Conservation (phyloP, 2,113 vertebrate species). For the Ivindomyrus marchei region DNA sequence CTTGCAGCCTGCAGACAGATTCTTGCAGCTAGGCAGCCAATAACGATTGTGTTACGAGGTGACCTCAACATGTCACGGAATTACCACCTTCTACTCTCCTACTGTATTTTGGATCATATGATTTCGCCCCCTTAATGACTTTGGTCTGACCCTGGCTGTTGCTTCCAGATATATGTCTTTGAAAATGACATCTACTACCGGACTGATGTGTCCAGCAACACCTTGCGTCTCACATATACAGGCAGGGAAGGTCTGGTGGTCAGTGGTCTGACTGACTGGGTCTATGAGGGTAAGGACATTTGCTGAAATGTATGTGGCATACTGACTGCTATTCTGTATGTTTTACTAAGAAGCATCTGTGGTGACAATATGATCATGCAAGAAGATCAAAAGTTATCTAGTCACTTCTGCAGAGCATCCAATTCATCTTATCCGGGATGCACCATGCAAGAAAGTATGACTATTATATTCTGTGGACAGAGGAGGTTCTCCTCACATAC, state of each 20-base stretch:
- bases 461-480: constrained; percentile 41
- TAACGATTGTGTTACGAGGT: background rate
- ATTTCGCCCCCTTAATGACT: constrained; percentile 18
- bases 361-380: background rate
- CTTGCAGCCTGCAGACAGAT: background rate
- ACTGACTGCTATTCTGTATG: background rate
- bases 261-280: constrained; percentile 71
- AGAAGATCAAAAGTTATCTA: background rate
- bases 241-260: constrained; percentile 49
- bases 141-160: constrained; percentile 25
- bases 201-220: constrained; percentile 46
- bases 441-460: background rate
- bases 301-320: background rate
- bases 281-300: constrained; percentile 60
- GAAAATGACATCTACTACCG: constrained; percentile 73
- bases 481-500: constrained; percentile 62
- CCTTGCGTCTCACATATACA: constrained; percentile 58
- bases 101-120: background rate
- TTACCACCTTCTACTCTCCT: background rate
- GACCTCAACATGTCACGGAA: background rate
- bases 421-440: background rate
- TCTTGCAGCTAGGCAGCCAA: background rate
- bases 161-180: constrained; percentile 59
- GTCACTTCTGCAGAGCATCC: background rate
- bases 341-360: background rate